phyloP scores from a whole-genome alignment of 2,113 vertebrate species.

The Podarcis cretensis region DNA sequence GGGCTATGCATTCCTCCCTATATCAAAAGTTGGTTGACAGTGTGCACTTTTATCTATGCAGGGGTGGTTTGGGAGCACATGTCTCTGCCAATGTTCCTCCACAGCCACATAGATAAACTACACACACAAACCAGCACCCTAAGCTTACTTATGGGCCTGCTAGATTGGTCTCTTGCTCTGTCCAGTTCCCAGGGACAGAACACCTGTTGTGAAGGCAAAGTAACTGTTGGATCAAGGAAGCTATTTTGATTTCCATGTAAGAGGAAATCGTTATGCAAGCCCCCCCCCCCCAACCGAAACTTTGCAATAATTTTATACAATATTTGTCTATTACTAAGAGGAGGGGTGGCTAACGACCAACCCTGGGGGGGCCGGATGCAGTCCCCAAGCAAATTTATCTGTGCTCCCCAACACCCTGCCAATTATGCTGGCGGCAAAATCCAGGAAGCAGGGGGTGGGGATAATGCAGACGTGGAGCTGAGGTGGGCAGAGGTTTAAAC shows the following conservation, averaged over 20 bases:
- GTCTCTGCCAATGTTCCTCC: background rate
- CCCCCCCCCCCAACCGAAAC: conserved; percentile 31
- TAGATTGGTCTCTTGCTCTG: background rate
- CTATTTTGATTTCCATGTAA: conserved; percentile 1
- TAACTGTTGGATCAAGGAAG: background rate
- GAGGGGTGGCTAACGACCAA: no score
- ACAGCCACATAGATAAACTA: background rate
- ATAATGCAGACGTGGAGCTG: no score
- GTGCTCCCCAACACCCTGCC: no score
- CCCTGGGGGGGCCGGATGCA: no score
- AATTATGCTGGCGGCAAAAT: no score
- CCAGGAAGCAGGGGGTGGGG: no score
- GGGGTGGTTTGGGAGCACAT: background rate
- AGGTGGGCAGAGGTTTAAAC: no score
- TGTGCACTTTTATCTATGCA: background rate
- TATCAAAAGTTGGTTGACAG: background rate
- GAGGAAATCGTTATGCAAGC: background rate
- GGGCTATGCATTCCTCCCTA: background rate
- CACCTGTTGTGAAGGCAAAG: background rate
- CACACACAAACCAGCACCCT: background rate
- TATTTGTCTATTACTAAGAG: conserved; percentile 37
- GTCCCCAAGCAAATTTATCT: no score
- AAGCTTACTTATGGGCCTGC: background rate
- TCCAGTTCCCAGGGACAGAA: background rate
- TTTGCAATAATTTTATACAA: conserved; percentile 46